phyloP scores from a whole-genome alignment of 2,113 vertebrate species.

The Argyrosomus japonicus region DNA sequence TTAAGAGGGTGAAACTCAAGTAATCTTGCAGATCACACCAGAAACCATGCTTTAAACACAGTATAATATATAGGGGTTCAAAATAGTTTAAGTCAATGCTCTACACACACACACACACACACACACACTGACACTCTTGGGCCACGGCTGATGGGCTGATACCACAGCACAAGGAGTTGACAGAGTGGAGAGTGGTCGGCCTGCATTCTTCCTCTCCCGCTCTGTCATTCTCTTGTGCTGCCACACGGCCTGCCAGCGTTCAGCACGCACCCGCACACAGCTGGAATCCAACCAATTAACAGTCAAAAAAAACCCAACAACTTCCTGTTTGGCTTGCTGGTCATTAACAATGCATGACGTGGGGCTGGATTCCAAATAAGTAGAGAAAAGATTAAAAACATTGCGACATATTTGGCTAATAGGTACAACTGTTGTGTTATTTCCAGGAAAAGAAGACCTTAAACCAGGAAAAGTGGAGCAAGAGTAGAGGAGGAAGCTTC shows the following conservation, averaged over 20 bases:
- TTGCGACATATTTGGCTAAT: conserved; percentile 40
- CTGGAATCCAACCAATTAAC: conserved; percentile 67
- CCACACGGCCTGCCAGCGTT: conserved; percentile 48
- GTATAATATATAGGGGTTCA: not conserved
- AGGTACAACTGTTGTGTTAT: conserved; percentile 36
- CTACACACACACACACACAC: not conserved
- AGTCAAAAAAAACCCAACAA: conserved; percentile 33
- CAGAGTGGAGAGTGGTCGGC: conserved; percentile 65
- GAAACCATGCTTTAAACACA: conserved; percentile 7
- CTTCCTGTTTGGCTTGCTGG: conserved; percentile 64
- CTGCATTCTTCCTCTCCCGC: conserved; percentile 71
- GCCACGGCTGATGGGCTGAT: conserved; percentile 54
- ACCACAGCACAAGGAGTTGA: conserved; percentile 62
- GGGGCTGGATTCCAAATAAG: conserved; percentile 29
- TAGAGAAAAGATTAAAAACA: not conserved
- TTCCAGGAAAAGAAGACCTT: conserved; percentile 45
- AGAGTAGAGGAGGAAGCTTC: conserved; percentile 40
- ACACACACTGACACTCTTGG: not conserved
- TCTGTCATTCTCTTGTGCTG: conserved; percentile 52
- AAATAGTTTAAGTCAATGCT: conserved; percentile 3
- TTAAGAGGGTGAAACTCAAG: conserved; percentile 19
- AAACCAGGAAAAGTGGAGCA: conserved; percentile 45
- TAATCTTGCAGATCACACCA: conserved; percentile 24
- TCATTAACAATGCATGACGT: conserved; percentile 36
- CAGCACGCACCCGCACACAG: conserved; percentile 60